Base-by-base conservation (phyloP, 2,113 vertebrate genomes). In the Nothoprocta pentlandii region DNA sequence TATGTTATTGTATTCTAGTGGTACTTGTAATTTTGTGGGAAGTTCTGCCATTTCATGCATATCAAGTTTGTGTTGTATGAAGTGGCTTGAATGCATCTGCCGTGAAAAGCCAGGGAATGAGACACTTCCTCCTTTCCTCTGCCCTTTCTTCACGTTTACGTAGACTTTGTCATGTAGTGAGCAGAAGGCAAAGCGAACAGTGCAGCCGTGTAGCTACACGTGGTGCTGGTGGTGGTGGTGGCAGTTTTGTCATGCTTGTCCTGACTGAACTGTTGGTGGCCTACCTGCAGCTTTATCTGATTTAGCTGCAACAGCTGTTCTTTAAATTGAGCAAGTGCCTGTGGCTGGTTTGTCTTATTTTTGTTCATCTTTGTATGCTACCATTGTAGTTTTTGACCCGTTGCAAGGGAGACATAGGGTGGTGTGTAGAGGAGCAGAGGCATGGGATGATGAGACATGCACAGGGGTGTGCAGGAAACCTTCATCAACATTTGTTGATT, bases 401-500 rank as follows among this genome's bases (percentile, higher is more conserved):
- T 11, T 22, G 49, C 49, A 49, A 49, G 49, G 49, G 21, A 49
- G 49, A 23, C 49, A 49, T 21, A 23, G 49, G 49, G 21, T 47
- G 47, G 19, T 47, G 47, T 47, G 19, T 49, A 22, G 49, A 22
- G 21, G 21, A 49, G 9, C 49, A 49, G 10, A 22, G 10, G 21
- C 49, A 49, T 22, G 9, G 21, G 21, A 49, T 49, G 49, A 22
- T 49, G 49, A 49, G 49, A 49, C 9, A 62, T 92, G 80, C 69
- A 75, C 59, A 68, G 70, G 73, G 70, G 59, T 95, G 76, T 80
- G 94, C 39, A 39, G 79, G 79, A 94, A 95, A 95, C 91, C 76
- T 95, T 82, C 95, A 94, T 94, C 66, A 92, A 66, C 96, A 93
- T 91, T 16, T 19, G 4, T 46, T 51, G 39, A 51, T 94, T 96